A percentile compares a stretch with the other conserved stretches of the same genome.
Conservation (phyloP, 2,888 invertebrate genomes). For the Cactoblastis cactorum region DNA sequence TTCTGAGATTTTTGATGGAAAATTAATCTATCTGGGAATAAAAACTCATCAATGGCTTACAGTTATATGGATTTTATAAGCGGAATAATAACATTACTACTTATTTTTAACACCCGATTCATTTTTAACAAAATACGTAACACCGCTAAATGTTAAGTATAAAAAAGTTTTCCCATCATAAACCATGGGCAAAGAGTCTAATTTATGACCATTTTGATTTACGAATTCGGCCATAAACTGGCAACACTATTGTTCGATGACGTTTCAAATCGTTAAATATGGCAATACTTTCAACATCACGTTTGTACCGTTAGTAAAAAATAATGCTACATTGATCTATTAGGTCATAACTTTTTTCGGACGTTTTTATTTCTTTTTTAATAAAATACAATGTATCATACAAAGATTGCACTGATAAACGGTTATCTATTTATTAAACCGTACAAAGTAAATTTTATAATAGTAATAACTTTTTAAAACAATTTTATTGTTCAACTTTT, state of each 20-base stretch:
- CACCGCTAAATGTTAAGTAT: slow-evolving; percentile 17
- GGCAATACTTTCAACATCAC: slow-evolving; percentile 64
- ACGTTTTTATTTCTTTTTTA: slow-evolving; percentile 23
- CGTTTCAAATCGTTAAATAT: slow-evolving; percentile 65
- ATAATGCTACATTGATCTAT: slow-evolving; percentile 46
- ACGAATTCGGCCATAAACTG: slow-evolving; percentile 52
- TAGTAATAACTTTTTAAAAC: background rate
- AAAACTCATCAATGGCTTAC: no score
- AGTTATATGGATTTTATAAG: background rate
- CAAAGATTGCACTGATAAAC: slow-evolving; percentile 16
- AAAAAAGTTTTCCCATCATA: slow-evolving; percentile 46
- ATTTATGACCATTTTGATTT: slow-evolving; percentile 67
- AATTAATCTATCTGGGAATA: no score
- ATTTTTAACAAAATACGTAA: background rate
- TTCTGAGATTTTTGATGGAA: no score
- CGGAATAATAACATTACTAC: background rate
- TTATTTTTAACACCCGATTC: background rate
- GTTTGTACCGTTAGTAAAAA: slow-evolving; percentile 57
- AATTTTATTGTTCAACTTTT: background rate
- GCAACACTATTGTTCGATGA: slow-evolving; percentile 62
- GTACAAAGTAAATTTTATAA: slow-evolving; percentile 10
- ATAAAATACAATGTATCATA: slow-evolving; percentile 44
- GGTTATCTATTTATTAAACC: slow-evolving; percentile 3
- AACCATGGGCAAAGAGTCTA: slow-evolving; percentile 41
- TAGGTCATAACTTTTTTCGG: slow-evolving; percentile 33